phyloP scores from a whole-genome alignment of 2,113 vertebrate species.

The Paratilapia polleni region DNA sequence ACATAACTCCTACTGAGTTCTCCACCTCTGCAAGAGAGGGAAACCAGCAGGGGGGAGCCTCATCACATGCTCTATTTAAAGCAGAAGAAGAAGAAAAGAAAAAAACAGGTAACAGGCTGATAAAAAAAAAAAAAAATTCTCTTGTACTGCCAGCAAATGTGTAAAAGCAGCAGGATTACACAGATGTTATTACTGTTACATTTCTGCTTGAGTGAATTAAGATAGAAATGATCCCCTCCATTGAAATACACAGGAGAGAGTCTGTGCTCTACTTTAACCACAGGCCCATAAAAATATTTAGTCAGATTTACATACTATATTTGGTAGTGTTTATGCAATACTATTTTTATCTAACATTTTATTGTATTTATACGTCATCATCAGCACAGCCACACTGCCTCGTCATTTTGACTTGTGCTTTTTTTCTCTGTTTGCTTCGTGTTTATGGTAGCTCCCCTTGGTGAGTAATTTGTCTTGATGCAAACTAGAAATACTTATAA shows the following conservation, averaged over 20 bases:
- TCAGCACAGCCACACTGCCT: not conserved
- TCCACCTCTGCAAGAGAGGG: conserved; percentile 35
- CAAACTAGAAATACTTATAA: conserved; percentile 10
- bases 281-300: not conserved
- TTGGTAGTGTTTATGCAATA: not conserved
- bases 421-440: not conserved
- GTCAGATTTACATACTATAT: not conserved
- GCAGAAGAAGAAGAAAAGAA: not conserved
- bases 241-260: not conserved
- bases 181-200: not conserved
- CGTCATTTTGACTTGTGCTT: not conserved
- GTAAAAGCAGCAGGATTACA: not conserved
- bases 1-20: conserved; percentile 29
- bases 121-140: conserved; percentile 17
- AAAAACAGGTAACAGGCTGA: not conserved
- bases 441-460: not conserved
- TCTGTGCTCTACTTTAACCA: not conserved
- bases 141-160: not conserved
- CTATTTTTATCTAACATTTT: not conserved
- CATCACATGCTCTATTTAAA: conserved; percentile 35
- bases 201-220: conserved; percentile 18
- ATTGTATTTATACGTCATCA: conserved; percentile 1
- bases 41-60: conserved; percentile 33
- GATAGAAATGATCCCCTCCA: not conserved
- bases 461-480: not conserved